Evolutionary conservation across 2,113 vertebrate genomes (phyloP).

Genomic region (Pangasianodon hypophthalmus): DNA sequence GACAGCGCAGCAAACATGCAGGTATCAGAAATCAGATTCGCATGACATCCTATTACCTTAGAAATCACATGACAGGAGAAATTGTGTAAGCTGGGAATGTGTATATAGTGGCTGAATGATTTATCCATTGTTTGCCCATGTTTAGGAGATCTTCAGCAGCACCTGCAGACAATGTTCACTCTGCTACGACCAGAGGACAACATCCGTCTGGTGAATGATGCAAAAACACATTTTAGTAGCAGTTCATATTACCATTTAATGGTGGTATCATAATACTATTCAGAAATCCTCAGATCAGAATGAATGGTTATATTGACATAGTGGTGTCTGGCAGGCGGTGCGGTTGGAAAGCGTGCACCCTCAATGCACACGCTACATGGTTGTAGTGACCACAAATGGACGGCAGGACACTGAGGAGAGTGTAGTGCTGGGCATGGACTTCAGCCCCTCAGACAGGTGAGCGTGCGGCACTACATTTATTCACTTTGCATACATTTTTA

Average conservation of each 20-base stretch:
- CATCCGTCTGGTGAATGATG: conserved; percentile 88
- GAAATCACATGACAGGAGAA: background rate
- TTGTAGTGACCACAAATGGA: conserved; percentile 96
- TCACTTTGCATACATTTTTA: background rate
- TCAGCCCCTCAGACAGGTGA: conserved; percentile 90
- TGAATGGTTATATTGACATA: background rate
- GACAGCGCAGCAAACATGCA: conserved; percentile 93
- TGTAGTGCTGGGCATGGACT: conserved; percentile 95
- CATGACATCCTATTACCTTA: too few species aligned
- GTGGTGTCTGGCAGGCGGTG: conserved; percentile 79
- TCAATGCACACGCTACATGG: conserved; percentile 95
- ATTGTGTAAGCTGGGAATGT: background rate
- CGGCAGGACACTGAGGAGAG: conserved; percentile 97
- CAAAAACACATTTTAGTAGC: background rate
- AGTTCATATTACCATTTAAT: conserved; percentile 6
- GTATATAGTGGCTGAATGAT: background rate
- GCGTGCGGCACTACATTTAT: conserved; percentile 26
- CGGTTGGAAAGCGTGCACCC: conserved; percentile 91
- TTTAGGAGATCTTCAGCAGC: conserved; percentile 93
- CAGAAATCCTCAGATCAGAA: background rate
- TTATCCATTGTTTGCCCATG: conserved; percentile 43
- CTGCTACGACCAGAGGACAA: conserved; percentile 94
- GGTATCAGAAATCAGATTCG: conserved; percentile 69
- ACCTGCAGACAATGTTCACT: conserved; percentile 98
- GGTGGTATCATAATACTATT: background rate